Evolutionary conservation across 2,797 vertebrate genomes (phyloP).

Genomic region (Borostomias antarcticus): DNA sequence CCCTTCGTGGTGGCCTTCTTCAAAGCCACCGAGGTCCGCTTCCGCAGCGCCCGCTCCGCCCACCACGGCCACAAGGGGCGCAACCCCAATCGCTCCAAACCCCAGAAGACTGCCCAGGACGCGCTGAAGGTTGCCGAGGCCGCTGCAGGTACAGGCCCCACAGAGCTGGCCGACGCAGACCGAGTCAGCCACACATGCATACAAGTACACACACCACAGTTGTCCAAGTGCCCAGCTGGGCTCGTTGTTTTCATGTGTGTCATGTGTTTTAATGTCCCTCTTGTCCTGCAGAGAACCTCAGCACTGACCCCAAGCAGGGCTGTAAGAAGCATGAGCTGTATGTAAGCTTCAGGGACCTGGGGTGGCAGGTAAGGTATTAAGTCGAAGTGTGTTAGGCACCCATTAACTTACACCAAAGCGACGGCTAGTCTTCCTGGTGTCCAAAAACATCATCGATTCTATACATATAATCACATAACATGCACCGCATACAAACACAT

Average conservation of each 20-base stretch:
- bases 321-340: slow-evolving; percentile 98
- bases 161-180: slow-evolving; percentile 46
- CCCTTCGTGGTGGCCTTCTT: slow-evolving; percentile 97
- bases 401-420: too few species aligned
- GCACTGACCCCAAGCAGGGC: slow-evolving; percentile 86
- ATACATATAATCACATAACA: too few species aligned
- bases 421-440: too few species aligned
- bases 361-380: slow-evolving; percentile 89
- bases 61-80: slow-evolving; percentile 83
- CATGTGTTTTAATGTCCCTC: slow-evolving; percentile 2
- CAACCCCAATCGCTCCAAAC: slow-evolving; percentile 85
- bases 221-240: neutral
- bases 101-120: slow-evolving; percentile 85
- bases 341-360: slow-evolving; percentile 96
- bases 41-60: slow-evolving; percentile 87
- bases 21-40: slow-evolving; percentile 89
- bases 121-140: slow-evolving; percentile 85
- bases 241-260: slow-evolving; percentile 5
- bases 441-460: too few species aligned
- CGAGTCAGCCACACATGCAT: neutral
- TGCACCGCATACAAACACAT: too few species aligned
- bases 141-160: slow-evolving; percentile 71
- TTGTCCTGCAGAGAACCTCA: slow-evolving; percentile 82
- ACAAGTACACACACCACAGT: neutral
- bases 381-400: neutral